phyloP scores from a whole-genome alignment of 2,797 vertebrate genomes.

The Acridotheres tristis region DNA sequence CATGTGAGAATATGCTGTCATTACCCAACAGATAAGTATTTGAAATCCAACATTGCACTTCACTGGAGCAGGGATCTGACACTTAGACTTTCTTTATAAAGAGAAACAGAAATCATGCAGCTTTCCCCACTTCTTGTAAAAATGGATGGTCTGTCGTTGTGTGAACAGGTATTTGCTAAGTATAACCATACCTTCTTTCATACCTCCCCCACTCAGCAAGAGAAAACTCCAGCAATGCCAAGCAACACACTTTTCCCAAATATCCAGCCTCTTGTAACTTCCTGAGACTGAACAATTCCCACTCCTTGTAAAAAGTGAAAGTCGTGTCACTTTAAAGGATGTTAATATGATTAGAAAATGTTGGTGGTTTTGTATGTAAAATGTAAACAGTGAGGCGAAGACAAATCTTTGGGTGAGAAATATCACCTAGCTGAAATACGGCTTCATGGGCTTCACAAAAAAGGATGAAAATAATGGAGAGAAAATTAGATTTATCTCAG shows the following conservation, averaged over 20 bases:
- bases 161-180: neutral
- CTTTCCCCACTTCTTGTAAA: neutral
- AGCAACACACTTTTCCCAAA: neutral
- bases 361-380: neutral
- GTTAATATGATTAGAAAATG: neutral
- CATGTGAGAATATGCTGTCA: conserved; percentile 27
- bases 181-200: neutral
- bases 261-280: neutral
- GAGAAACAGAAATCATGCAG: neutral
- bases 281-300: neutral
- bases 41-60: neutral
- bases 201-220: neutral
- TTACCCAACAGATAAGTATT: conserved; percentile 51
- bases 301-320: neutral
- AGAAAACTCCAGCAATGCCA: neutral
- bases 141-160: neutral
- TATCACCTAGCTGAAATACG: neutral
- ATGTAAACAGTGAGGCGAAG: neutral
- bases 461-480: neutral
- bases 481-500: neutral
- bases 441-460: neutral
- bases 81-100: neutral
- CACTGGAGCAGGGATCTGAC: neutral
- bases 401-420: neutral
- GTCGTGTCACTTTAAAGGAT: neutral